Evolutionary conservation across 2,888 invertebrate species (phyloP).

Genomic region (Chloromyia formosa): DNA sequence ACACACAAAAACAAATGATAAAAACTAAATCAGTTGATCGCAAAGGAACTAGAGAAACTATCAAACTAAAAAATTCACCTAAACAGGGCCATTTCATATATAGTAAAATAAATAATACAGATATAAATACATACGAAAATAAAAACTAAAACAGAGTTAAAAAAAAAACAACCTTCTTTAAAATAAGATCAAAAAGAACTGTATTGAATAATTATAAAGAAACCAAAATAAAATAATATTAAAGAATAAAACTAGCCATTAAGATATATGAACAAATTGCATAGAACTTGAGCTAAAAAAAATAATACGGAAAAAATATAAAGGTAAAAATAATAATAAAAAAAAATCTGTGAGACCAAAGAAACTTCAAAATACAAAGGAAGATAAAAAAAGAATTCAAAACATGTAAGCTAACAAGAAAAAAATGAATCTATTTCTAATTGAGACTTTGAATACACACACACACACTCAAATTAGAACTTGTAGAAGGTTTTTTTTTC

Average conservation of each 20-base stretch:
- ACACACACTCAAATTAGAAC: no score
- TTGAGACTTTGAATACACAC: no score
- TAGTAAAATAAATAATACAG: conserved; percentile 25
- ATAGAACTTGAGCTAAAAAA: conserved; percentile 31
- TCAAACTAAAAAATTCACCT: conserved; percentile 6
- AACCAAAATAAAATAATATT: no score
- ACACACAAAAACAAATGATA: neutral
- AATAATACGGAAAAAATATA: conserved; percentile 48
- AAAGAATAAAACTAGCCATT: conserved; percentile 44
- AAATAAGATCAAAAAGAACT: conserved; percentile 30
- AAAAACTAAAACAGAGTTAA: neutral
- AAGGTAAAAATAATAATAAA: conserved; percentile 43
- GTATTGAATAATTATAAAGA: conserved; percentile 11
- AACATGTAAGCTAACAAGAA: no score
- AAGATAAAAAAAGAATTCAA: conserved; percentile 10
- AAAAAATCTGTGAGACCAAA: conserved; percentile 49
- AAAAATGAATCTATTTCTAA: no score
- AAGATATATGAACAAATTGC: conserved; percentile 41
- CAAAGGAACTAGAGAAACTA: neutral
- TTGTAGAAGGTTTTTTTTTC: no score
- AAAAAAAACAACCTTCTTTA: neutral
- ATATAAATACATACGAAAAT: neutral
- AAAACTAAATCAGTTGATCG: conserved; percentile 15
- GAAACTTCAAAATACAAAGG: conserved; percentile 47
- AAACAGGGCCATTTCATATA: conserved; percentile 33